Evolutionary conservation across 2,797 vertebrate genomes (phyloP).

Genomic region (Pempheris klunzingeri): DNA sequence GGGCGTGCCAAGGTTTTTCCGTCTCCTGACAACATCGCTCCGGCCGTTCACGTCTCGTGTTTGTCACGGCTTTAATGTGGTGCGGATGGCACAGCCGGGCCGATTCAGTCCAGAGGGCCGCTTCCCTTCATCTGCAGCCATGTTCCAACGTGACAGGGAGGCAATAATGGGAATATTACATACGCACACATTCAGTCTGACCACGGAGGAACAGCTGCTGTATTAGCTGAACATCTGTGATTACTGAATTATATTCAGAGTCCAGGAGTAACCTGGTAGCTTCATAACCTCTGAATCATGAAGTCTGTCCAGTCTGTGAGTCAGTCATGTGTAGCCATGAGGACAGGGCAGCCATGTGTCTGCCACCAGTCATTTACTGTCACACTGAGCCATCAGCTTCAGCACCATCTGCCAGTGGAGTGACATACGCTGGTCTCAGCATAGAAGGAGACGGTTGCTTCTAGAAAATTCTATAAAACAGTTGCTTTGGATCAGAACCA

Average conservation of each 20-base stretch:
- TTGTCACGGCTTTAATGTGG: constrained; percentile 61
- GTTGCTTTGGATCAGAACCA: not conserved
- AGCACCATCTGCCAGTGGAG: not conserved
- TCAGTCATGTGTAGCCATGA: not conserved
- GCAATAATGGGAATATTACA: constrained; percentile 44
- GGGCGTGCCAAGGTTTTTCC: constrained; percentile 36
- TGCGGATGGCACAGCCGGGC: constrained; percentile 30
- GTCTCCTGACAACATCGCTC: constrained; percentile 45
- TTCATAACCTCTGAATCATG: constrained; percentile 47
- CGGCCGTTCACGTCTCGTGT: constrained; percentile 49
- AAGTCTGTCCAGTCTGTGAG: constrained; percentile 22
- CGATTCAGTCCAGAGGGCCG: constrained; percentile 12
- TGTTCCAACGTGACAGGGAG: constrained; percentile 26
- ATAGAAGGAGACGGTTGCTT: not conserved
- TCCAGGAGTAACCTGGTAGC: constrained; percentile 35
- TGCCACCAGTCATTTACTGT: not conserved
- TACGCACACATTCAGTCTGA: constrained; percentile 32
- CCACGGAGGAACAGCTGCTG: constrained; percentile 56
- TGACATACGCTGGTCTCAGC: not conserved
- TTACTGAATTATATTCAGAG: constrained; percentile 53
- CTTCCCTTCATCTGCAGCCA: constrained; percentile 62
- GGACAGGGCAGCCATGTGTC: not conserved
- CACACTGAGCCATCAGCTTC: not conserved
- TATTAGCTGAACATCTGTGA: constrained; percentile 50
- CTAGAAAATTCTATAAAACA: not conserved